Evolutionary conservation across 2,113 vertebrate species (phyloP).

Genomic region (Elephas maximus): DNA sequence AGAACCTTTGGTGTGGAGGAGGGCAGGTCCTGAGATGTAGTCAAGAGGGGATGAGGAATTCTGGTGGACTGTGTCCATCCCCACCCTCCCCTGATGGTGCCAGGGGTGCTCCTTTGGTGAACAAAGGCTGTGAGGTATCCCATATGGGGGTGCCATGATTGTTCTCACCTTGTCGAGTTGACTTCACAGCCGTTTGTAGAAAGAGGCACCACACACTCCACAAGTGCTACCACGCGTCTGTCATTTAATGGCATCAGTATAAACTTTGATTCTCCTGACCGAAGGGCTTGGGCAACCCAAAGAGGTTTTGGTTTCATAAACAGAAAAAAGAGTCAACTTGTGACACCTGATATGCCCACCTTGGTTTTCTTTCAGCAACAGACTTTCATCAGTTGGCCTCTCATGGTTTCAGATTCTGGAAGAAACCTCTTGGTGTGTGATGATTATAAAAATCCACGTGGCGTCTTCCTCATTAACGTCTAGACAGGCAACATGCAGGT

Average conservation of each 20-base stretch:
- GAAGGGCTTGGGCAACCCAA: neutral
- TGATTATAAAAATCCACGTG: neutral
- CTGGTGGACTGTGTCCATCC: too few relatives aligned
- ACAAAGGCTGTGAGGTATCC: neutral
- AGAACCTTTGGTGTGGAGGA: neutral
- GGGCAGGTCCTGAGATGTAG: neutral
- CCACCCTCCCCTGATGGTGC: neutral
- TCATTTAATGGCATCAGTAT: neutral
- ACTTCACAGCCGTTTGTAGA: neutral
- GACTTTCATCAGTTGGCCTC: neutral
- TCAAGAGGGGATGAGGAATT: neutral
- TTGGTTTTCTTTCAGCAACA: neutral
- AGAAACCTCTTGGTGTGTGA: neutral
- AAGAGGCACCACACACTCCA: neutral
- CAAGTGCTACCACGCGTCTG: neutral
- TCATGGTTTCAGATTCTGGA: neutral
- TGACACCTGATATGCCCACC: neutral
- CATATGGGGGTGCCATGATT: neutral
- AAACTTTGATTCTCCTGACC: neutral
- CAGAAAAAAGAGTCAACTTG: constrained; percentile 29
- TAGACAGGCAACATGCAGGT: neutral
- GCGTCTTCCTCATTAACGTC: neutral
- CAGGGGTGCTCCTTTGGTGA: neutral
- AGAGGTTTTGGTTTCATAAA: neutral
- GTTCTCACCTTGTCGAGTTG: neutral